Conservation (phyloP, 2,797 vertebrate species). For the Australoheros facetus region DNA sequence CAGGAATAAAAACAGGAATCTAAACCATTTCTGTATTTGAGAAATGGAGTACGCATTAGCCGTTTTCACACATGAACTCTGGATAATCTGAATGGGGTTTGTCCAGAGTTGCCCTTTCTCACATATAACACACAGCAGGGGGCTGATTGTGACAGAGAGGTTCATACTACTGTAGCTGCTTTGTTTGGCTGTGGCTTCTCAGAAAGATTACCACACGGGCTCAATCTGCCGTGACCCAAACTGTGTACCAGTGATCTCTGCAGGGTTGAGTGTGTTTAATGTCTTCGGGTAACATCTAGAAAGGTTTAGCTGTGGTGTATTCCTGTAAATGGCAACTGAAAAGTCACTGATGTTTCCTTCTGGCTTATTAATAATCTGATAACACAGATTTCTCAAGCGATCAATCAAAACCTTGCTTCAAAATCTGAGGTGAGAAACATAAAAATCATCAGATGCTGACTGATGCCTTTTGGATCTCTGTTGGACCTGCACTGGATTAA, state of each 20-base stretch:
- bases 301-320: too few relatives aligned
- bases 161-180: neutral
- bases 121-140: neutral
- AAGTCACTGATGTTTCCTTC: too few relatives aligned
- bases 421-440: neutral
- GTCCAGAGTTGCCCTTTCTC: neutral
- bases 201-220: too few relatives aligned
- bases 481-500: neutral
- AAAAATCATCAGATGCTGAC: neutral
- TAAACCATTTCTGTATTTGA: neutral
- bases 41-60: neutral
- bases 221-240: too few relatives aligned
- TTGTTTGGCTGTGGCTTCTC: neutral
- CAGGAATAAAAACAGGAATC: neutral
- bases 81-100: neutral
- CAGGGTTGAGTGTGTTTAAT: too few relatives aligned
- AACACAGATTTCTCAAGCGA: neutral
- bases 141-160: too few relatives aligned
- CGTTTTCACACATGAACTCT: neutral
- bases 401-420: neutral
- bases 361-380: neutral
- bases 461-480: neutral
- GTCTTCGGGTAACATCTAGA: too few relatives aligned
- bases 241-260: neutral
- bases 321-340: too few relatives aligned